Evolutionary conservation across 2,888 invertebrate species (phyloP).

Genomic region (Parapristionchus giblindavisi): DNA sequence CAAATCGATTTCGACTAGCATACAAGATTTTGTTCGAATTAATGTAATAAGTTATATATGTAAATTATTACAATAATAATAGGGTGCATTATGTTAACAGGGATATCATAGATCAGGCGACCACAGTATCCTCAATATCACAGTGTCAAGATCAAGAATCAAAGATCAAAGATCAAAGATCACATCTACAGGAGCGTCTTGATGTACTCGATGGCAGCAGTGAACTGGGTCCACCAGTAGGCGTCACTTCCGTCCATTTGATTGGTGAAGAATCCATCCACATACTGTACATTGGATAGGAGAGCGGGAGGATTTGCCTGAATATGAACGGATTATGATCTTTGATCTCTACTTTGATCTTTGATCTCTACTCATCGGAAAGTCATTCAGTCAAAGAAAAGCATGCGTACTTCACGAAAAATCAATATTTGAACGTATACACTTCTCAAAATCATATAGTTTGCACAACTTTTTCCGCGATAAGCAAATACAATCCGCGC

Average conservation of each 20-base stretch:
- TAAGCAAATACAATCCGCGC: too few relatives aligned
- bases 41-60: too few relatives aligned
- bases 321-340: too few relatives aligned
- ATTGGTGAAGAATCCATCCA: conserved; percentile 83
- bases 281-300: conserved; percentile 93
- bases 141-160: neutral
- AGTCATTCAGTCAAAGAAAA: neutral
- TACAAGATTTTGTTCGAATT: too few relatives aligned
- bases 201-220: conserved; percentile 93
- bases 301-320: conserved; percentile 90
- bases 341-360: too few relatives aligned
- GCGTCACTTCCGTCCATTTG: conserved; percentile 85
- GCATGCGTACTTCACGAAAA: too few relatives aligned
- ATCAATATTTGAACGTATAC: too few relatives aligned
- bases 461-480: neutral
- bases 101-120: too few relatives aligned
- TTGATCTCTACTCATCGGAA: conserved; percentile 3
- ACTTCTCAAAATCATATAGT: neutral
- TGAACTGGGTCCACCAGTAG: conserved; percentile 99
- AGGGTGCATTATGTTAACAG: too few relatives aligned
- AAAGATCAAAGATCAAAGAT: conserved; percentile 18
- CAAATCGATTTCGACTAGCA: too few relatives aligned
- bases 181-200: conserved; percentile 74
- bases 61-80: too few relatives aligned
- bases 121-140: too few relatives aligned